Evolutionary conservation across 2,797 vertebrate genomes (phyloP).

Genomic region (Cercopithecus neglectus): DNA sequence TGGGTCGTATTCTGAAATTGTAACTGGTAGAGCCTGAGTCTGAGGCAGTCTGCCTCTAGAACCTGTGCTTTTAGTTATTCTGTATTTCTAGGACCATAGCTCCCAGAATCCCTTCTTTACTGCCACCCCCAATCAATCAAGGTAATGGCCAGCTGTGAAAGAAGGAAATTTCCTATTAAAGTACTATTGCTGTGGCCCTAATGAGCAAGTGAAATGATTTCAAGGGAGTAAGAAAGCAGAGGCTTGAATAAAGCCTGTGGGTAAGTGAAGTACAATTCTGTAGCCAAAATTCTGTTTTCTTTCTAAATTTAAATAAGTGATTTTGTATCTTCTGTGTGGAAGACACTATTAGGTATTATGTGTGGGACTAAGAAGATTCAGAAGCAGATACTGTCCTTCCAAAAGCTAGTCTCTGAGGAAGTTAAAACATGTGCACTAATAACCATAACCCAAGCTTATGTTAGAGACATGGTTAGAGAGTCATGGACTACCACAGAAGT

Average conservation of each 20-base stretch:
- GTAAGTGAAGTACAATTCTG: background rate
- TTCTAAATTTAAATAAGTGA: conserved; percentile 12
- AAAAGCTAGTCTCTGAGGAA: conserved; percentile 18
- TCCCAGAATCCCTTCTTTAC: background rate
- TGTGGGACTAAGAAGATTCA: background rate
- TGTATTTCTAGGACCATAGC: background rate
- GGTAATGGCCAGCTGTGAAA: background rate
- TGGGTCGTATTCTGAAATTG: background rate
- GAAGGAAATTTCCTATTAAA: conserved; percentile 23
- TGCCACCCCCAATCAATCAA: background rate
- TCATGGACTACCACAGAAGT: background rate
- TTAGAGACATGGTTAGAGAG: background rate
- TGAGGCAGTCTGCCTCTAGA: background rate
- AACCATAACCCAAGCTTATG: background rate
- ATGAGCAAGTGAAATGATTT: conserved; percentile 15
- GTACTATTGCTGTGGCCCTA: background rate
- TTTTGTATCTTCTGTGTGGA: conserved; percentile 10
- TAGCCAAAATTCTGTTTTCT: conserved; percentile 32
- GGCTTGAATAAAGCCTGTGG: background rate
- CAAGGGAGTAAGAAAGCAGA: conserved; percentile 14
- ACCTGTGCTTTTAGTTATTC: background rate
- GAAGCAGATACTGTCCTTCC: background rate
- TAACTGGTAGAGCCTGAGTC: background rate
- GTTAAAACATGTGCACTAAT: background rate
- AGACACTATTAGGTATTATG: background rate